These are phyloP conservation scores for Penaeus indicus DNA, from an alignment of 1,140 invertebrate genomes.

Conservation along the genomic window DNA sequence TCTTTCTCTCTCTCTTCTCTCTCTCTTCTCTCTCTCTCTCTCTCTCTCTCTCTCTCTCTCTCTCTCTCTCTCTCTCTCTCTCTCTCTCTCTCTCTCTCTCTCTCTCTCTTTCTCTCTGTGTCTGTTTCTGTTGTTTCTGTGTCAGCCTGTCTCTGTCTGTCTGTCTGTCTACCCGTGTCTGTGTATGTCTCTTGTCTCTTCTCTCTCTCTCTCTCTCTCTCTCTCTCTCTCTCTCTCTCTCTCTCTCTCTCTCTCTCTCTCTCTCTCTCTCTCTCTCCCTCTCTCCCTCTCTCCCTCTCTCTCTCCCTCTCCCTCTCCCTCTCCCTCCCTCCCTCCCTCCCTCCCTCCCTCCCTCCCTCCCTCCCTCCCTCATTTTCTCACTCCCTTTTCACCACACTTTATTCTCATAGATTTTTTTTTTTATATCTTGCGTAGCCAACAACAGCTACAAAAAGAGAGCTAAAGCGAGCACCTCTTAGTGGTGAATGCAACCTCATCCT, in stretches of 20 bases:
- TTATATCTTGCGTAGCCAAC: no score
- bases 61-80: no score
- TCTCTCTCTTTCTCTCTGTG: no score
- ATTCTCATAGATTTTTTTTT: no score
- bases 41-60: neutral
- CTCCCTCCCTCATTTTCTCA: neutral
- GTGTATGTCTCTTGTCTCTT: neutral
- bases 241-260: constrained; percentile 13
- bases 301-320: neutral
- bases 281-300: neutral
- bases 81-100: no score
- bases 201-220: neutral
- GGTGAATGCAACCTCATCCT: no score
- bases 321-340: neutral
- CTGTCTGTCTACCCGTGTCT: neutral
- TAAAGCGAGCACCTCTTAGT: no score
- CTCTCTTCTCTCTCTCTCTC: neutral
- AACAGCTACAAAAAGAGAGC: no score
- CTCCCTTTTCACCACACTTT: neutral
- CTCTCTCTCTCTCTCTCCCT: constrained; percentile 7
- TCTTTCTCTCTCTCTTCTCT: neutral
- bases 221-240: constrained; percentile 9
- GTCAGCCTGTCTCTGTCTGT: neutral
- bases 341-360: neutral
- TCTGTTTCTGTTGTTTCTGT: neutral